Evolutionary conservation across 2,888 invertebrate species (phyloP), one percentile per base, ranked within the genome.

Genomic region (Lasioglossum lativentre): DNA sequence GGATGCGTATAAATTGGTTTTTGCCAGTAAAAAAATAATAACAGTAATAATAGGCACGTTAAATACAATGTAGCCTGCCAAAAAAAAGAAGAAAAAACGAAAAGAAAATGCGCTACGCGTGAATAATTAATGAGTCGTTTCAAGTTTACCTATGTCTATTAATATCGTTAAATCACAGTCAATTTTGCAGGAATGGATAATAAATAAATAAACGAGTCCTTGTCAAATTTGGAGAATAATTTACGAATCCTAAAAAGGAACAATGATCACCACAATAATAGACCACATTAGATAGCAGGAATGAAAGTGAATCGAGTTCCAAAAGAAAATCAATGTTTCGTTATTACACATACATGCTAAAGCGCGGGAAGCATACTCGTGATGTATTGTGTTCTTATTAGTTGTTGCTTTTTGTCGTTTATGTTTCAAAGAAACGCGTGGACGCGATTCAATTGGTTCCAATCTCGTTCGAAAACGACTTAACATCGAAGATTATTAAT

Each of bases 111-210:
- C 70, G 73, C 30, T 86, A 79, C 77, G 80, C 52, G 52, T 40
- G 75, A 71, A 70, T 86, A 52, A 80, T 82, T 76, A 86, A 87
- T 82, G 82, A 89, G 86, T 82, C 71, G 34, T 80, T 88, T 90
- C 80, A 72, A 75, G 70, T 84, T 85, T 85, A 81, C 89, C 86
- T 90, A 90, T 88, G 84, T 88, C 86, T 92, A 90, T 89, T 76
- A 89, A 89, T 92, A 93, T 92, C 90, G 88, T 92, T 92, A 93
- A 89, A 94, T 94, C 94, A 94, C 94, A 94, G 94, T 92, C 92
- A 93, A 93, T 93, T 94, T 92, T 91, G 90, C 89, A 90, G 91
- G 90, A 91, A 90, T 91, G 91, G 88, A 88, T 87, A 89, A 89
- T 85, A 86, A 88, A 87, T 86, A 90, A 88, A 83, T 87, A 85